Conservation (phyloP, 2,888 invertebrate species). For the Metellina segmentata region DNA sequence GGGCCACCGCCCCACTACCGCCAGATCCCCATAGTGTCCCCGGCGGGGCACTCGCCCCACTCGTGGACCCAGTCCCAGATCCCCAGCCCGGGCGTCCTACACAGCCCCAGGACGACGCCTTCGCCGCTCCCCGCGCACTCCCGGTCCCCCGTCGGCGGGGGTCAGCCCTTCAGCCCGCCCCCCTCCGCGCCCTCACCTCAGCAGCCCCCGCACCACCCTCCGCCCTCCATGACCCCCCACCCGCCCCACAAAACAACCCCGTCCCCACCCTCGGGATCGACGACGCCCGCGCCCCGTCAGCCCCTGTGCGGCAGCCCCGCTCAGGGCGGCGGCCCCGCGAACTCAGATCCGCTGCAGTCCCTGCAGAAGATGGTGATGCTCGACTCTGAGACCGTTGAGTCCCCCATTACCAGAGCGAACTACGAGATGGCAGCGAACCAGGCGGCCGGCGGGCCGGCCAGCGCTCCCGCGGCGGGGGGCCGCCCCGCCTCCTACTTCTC, state of each 20-base stretch:
- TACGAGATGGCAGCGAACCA: conserved; percentile 77
- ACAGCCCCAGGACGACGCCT: conserved; percentile 77
- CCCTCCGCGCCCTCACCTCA: conserved; percentile 69
- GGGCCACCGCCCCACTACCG: conserved; percentile 63
- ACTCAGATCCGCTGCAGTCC: conserved; percentile 78
- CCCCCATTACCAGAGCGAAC: conserved; percentile 73
- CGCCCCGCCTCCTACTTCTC: conserved; percentile 76
- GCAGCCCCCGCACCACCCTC: conserved; percentile 57
- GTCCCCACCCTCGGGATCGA: conserved; percentile 48
- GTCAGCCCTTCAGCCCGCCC: conserved; percentile 72
- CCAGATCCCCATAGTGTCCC: conserved; percentile 67
- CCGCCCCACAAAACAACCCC: conserved; percentile 67
- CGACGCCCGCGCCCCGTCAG: conserved; percentile 50
- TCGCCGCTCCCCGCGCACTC: conserved; percentile 76
- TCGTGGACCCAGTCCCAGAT: conserved; percentile 77
- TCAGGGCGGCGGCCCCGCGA: conserved; percentile 1
- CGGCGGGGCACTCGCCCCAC: conserved; percentile 74
- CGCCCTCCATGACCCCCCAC: conserved; percentile 68
- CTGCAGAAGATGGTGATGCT: conserved; percentile 79
- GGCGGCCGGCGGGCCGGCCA: conserved; percentile 31
- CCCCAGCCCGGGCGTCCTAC: conserved; percentile 75
- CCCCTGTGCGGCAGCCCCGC: conserved; percentile 47
- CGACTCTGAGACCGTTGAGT: conserved; percentile 77
- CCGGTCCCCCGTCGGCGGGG: conserved; percentile 55
- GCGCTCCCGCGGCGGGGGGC: conserved; percentile 23